Evolutionary conservation across 1,140 invertebrate genomes (phyloP), one percentile per base, ranked within the genome.

Genomic region (Conus betulinus): DNA sequence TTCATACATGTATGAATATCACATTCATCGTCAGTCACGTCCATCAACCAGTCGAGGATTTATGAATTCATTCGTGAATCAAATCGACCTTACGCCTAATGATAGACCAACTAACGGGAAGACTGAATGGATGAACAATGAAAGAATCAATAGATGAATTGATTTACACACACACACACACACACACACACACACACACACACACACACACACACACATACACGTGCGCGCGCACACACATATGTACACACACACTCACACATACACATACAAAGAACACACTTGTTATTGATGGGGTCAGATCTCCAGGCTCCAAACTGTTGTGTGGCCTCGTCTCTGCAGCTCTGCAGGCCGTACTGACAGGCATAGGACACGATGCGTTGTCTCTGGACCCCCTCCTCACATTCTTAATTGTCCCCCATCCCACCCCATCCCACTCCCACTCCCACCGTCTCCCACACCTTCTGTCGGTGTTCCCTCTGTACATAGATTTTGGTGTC

Each of bases 271-370:
- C 52, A 81, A 6, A 81, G 13, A 53, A 6, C 57, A 15, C 86
- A 93, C 92, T 84, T 87, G 76, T 87, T 92, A 3, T 79, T 84
- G 0, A 83, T 20, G 0, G 91, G 91, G 82, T 91, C 63, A 11
- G 88, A 87, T 90, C 90, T 93, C 91, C 91, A 93, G 15, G 84
- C 57, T 11, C 67, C 71, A 60, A 89, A 93, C 87, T 91, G 55
- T 15, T 63, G 74, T 17, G 53, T 51, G 11, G 93, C 88, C 53
- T 89, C 81, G 4, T 76, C 60, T 0, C 87, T 82, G 89, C 93
- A 93, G 2, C 86, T n/a, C 17, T 89, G 78, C 1, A 92, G 83
- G 0, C 91, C 93, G 88, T 92, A 92, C 15, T 87, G 39, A 85
- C 93, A 93, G 0, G 93, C 93, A 17, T 81, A 90, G 88, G 51